phyloP scores from a whole-genome alignment of 2,888 invertebrate genomes.

The Petrolisthes manimaculis region DNA sequence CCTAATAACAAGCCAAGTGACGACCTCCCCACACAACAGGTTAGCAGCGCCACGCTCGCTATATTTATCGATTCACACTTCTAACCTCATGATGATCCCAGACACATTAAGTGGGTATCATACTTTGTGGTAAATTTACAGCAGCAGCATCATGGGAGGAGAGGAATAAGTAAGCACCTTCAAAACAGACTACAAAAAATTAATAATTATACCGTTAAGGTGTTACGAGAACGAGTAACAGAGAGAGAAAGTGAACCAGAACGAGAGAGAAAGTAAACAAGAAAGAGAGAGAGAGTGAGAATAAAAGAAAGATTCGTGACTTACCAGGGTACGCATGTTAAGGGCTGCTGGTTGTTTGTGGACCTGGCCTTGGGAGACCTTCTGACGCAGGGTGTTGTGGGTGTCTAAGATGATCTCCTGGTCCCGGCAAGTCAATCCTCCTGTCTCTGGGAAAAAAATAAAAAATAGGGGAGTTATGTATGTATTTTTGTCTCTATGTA shows the following conservation, averaged over 20 bases:
- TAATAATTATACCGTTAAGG: no score
- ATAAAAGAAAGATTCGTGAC: neutral
- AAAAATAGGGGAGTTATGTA: neutral
- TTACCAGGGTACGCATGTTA: conserved; percentile 85
- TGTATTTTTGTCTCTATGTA: no score
- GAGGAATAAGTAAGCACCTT: neutral
- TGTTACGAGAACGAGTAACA: neutral
- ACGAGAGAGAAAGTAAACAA: neutral
- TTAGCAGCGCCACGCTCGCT: no score
- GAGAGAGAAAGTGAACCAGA: neutral
- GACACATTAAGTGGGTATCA: no score
- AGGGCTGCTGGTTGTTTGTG: conserved; percentile 82
- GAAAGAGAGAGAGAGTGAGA: conserved; percentile 10
- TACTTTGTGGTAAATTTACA: no score
- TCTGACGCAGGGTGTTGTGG: conserved; percentile 84
- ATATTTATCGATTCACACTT: no score
- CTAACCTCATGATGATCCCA: no score
- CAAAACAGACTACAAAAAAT: no score
- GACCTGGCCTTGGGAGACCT: conserved; percentile 83
- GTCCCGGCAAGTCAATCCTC: conserved; percentile 80
- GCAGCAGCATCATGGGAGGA: neutral
- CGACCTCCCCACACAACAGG: no score
- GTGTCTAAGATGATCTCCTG: conserved; percentile 82
- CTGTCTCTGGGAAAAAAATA: conserved; percentile 72
- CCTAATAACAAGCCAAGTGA: no score